Evolutionary conservation across 2,113 vertebrate genomes (phyloP), one percentile per base, ranked within the genome.

Genomic region (Etheostoma cragini): DNA sequence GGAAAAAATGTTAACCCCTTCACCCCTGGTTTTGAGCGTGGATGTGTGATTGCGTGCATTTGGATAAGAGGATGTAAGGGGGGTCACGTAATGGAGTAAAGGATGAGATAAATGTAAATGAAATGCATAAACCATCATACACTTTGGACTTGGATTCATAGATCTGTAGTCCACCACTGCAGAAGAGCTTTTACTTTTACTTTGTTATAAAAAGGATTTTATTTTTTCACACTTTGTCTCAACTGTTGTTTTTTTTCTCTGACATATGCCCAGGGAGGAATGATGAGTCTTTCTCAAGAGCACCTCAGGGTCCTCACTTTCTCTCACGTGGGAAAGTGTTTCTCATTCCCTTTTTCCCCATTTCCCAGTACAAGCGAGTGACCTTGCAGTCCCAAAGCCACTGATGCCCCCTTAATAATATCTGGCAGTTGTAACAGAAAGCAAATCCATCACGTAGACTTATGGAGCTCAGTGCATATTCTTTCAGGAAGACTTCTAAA

Each of bases 1-100:
- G 89, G 11, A 10, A 26, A 11, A 91, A 90, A 88, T 89, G 91
- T 94, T 94, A 94, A 94, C 91, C 91, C 91, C 58, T 91, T 92
- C 91, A 83, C 74, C 87, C 63, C 87, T 19, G 88, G 83, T 72
- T 24, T 82, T 35, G 76, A 85, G 79, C 74, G 16, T 42, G 85
- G 74, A 77, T 58, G 80, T 82, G 75, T 26, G 70, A 42, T 61
- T 16, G 85, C 66, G 5, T n/a, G 85, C 63, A 19, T 85, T 72
- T 46, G 69, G 75, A 79, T 74, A 16, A 42, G 74, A 54, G 66
- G 77, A 84, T 77, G 72, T 67, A 82, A 78, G 74, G 57, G 57
- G 61, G 84, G 75, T 80, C 65, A 46, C 6, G 16, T 24, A 42
- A 52, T 50, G 26, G 33, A 38, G 61, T 61, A 42, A 0, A 47